Conservation (phyloP, 2,888 invertebrate species). For the Cartodere bifasciata region DNA sequence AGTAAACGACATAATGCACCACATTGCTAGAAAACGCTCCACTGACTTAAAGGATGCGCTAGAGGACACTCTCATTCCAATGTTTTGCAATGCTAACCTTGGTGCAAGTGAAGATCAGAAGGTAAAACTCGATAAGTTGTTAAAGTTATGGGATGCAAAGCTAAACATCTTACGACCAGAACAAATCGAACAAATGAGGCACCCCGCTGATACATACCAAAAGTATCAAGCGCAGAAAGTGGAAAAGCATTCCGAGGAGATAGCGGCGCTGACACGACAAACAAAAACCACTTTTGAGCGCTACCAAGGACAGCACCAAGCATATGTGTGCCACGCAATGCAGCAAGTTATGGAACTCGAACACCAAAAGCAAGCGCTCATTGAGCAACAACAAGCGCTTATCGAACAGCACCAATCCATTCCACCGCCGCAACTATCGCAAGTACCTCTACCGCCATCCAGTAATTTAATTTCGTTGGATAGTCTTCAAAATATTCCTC, state of each 20-base stretch:
- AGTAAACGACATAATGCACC: conserved; percentile 96
- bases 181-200: conserved; percentile 76
- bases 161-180: conserved; percentile 73
- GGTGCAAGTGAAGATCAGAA: conserved; percentile 80
- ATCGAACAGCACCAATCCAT: conserved; percentile 10
- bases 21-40: conserved; percentile 93
- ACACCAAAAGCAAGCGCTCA: conserved; percentile 46
- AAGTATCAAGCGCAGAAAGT: conserved; percentile 79
- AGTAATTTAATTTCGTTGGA: conserved; percentile 25
- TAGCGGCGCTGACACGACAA: conserved; percentile 58
- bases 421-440: conserved; percentile 11
- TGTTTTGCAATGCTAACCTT: conserved; percentile 90
- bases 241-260: conserved; percentile 61
- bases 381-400: conserved; percentile 35
- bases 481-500: conserved; percentile 25
- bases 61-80: conserved; percentile 91
- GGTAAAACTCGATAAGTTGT: conserved; percentile 81
- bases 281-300: conserved; percentile 77
- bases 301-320: conserved; percentile 74
- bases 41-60: conserved; percentile 86
- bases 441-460: conserved; percentile 7
- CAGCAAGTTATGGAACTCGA: conserved; percentile 78
- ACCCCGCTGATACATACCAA: conserved; percentile 77
- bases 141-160: conserved; percentile 95
- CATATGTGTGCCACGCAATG: conserved; percentile 83